Conservation (phyloP, 2,888 invertebrate genomes). For the Galerucella nymphaeae region DNA sequence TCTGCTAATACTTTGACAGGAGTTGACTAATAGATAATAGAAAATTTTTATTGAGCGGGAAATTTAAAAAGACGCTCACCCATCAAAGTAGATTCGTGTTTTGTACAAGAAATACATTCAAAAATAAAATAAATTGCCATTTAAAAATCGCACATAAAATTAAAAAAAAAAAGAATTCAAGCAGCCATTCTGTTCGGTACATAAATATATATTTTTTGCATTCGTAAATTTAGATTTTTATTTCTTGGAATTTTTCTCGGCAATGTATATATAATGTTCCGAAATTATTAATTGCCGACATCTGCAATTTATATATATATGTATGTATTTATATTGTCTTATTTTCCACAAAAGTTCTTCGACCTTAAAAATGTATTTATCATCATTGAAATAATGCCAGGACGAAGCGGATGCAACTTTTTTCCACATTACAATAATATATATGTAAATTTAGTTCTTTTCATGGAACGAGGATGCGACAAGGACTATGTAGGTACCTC, state of each 20-base stretch:
- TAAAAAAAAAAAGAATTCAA: slow-evolving; percentile 15
- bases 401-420: slow-evolving; percentile 32
- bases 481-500: no score
- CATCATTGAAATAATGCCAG: slow-evolving; percentile 40
- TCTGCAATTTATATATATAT: slow-evolving; percentile 48
- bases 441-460: background rate
- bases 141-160: slow-evolving; percentile 28
- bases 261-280: slow-evolving; percentile 36
- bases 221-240: slow-evolving; percentile 42
- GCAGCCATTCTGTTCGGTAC: slow-evolving; percentile 28
- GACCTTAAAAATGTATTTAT: slow-evolving; percentile 41
- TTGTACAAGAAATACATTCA: slow-evolving; percentile 1
- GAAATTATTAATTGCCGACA: slow-evolving; percentile 53
- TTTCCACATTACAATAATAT: background rate
- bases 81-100: background rate
- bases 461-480: no score
- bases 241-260: slow-evolving; percentile 45
- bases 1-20: no score
- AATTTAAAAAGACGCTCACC: no score
- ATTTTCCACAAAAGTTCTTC: slow-evolving; percentile 38
- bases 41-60: no score
- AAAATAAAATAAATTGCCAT: slow-evolving; percentile 27
- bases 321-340: slow-evolving; percentile 43
- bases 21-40: no score
- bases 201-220: slow-evolving; percentile 29